Evolutionary conservation across 2,888 invertebrate species (phyloP), one percentile per base, ranked within the genome.

Genomic region (Drosophila mulleri): DNA sequence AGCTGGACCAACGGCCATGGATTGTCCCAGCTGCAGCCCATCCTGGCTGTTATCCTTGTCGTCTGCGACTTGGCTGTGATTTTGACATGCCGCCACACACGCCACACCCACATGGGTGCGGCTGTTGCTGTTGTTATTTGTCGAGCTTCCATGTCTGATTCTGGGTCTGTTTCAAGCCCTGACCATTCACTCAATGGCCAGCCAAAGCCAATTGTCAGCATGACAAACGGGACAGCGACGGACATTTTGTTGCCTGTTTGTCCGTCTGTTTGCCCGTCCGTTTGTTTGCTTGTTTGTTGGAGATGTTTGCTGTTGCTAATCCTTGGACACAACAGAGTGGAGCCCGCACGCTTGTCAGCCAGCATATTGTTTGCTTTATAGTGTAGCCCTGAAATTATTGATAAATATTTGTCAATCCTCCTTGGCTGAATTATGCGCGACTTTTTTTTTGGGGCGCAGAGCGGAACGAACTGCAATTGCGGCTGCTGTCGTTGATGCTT

Each of bases 191-290:
- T 82, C 71, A 70, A 68, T 79, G 82, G 75, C 39, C 67, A 70
- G 75, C 68, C 84, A 78, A 83, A 84, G 87, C 84, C 84, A 84
- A 85, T 85, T 85, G 85, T 87, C 87, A 84, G 88, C 81, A 85
- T 85, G 88, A 87, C 88, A 80, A 80, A 82, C 75, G 77, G 80
- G 68, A 29, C 71, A 73, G 50, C 78, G 60, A 68, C 78, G 82
- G 75, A 82, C 80, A 83, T 80, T 74, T 80, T 75, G 76, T 72
- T 81, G 80, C 71, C 54, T 66, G 80, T 72, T 61, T 68, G 65
- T 54, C 32, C 32, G 32, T 18, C 37, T n/a, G 79, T 68, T 14
- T 1, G 37, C 5, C 45, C 65, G 65, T 47, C 70, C 78, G 77
- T 67, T 60, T 69, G 80, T 73, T 56, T 69, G 66, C 48, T 65